Percentiles rank a stretch among this genome's conserved stretches.
These are phyloP conservation scores for Centroberyx gerrardi DNA, from an alignment of 2,797 vertebrate genomes.

Conservation along the genomic window DNA sequence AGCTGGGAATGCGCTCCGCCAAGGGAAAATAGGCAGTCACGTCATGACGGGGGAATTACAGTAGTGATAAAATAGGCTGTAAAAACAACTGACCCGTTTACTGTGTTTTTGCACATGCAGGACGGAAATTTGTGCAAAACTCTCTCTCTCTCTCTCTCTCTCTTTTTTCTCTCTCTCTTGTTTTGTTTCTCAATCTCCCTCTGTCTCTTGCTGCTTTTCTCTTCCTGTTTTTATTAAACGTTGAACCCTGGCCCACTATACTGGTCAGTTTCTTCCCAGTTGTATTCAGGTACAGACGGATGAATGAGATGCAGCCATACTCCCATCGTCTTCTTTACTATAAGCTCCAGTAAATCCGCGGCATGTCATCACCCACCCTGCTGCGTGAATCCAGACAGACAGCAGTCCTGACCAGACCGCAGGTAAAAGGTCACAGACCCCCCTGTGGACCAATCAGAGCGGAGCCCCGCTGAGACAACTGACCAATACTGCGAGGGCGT, in stretches of 20 bases:
- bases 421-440: slow-evolving; percentile 59
- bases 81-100: slow-evolving; percentile 58
- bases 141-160: slow-evolving; percentile 4
- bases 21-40: slow-evolving; percentile 49
- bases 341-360: background rate
- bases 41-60: slow-evolving; percentile 53
- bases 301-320: background rate
- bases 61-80: slow-evolving; percentile 60
- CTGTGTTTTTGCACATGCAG: slow-evolving; percentile 58
- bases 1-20: slow-evolving; percentile 62
- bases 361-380: background rate
- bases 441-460: slow-evolving; percentile 47
- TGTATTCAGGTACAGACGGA: too few species aligned
- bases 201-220: slow-evolving; percentile 2
- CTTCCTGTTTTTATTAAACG: slow-evolving; percentile 36
- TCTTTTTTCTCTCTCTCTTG: background rate
- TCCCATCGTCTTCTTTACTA: slow-evolving; percentile 22
- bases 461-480: slow-evolving; percentile 45
- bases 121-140: slow-evolving; percentile 35
- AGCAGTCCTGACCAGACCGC: slow-evolving; percentile 14
- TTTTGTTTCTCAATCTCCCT: slow-evolving; percentile 5
- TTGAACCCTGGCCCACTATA: background rate
- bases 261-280: background rate
- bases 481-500: slow-evolving; percentile 7
- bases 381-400: slow-evolving; percentile 32